These are phyloP conservation scores for Aplocera efformata DNA, from an alignment of 2,888 invertebrate genomes.

Conservation along the genomic window DNA sequence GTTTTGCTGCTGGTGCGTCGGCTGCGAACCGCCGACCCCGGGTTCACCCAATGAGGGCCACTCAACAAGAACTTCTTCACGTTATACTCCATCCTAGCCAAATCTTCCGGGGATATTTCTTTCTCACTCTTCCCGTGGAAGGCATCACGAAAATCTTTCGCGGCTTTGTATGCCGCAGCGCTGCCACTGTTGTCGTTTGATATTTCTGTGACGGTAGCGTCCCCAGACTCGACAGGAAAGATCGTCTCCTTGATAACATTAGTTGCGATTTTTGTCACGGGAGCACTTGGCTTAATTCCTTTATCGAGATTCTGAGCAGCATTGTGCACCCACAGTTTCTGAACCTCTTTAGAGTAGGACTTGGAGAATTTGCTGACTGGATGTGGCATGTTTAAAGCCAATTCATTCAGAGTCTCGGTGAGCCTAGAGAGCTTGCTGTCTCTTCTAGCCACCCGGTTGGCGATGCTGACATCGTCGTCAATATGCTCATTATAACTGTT, in stretches of 20 bases:
- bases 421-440: slow-evolving; percentile 63
- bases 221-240: slow-evolving; percentile 67
- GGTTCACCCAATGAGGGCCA: slow-evolving; percentile 66
- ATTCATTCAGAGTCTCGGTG: slow-evolving; percentile 66
- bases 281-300: slow-evolving; percentile 30
- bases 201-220: slow-evolving; percentile 60
- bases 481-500: slow-evolving; percentile 68
- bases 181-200: slow-evolving; percentile 49
- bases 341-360: slow-evolving; percentile 50
- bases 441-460: slow-evolving; percentile 49
- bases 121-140: slow-evolving; percentile 57
- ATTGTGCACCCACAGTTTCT: slow-evolving; percentile 55
- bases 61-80: slow-evolving; percentile 87
- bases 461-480: slow-evolving; percentile 64
- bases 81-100: slow-evolving; percentile 88
- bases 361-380: slow-evolving; percentile 73
- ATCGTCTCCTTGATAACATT: slow-evolving; percentile 65
- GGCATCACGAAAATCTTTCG: slow-evolving; percentile 48
- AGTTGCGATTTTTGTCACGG: slow-evolving; percentile 42
- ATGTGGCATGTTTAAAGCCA: slow-evolving; percentile 74
- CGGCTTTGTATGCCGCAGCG: slow-evolving; percentile 44
- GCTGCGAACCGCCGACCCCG: slow-evolving; percentile 51
- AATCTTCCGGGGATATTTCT: slow-evolving; percentile 77
- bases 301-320: slow-evolving; percentile 42
- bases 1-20: slow-evolving; percentile 78